Conservation (phyloP, 92 coral and sea anemone genomes). For the Zoanthus solanderi region DNA sequence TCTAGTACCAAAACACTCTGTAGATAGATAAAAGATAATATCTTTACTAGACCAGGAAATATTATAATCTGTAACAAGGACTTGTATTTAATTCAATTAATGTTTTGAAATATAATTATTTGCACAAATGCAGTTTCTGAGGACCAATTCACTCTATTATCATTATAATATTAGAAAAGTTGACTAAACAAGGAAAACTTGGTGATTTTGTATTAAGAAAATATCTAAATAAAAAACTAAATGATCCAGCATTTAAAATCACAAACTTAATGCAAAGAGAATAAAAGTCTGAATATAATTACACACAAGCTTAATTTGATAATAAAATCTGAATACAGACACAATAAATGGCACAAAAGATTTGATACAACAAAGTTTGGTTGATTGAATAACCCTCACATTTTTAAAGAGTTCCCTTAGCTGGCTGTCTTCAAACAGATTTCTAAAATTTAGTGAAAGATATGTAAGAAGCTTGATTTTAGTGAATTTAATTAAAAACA, state of each 20-base stretch:
- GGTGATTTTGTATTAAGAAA: background rate
- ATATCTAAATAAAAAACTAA: background rate
- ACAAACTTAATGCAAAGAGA: background rate
- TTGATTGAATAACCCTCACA: background rate
- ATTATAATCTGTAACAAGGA: too few species aligned
- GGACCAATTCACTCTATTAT: conserved; percentile 4
- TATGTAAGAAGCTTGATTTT: background rate
- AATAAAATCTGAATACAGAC: background rate
- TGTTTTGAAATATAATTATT: background rate
- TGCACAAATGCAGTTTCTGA: background rate
- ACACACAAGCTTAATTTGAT: background rate
- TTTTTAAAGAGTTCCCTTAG: background rate
- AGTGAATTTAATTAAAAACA: background rate
- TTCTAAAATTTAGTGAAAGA: background rate
- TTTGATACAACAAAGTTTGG: background rate
- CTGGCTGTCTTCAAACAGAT: background rate
- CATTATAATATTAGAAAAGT: background rate
- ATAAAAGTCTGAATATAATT: background rate
- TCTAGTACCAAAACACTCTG: too few species aligned
- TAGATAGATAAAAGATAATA: too few species aligned
- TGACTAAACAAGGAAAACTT: background rate
- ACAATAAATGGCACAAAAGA: background rate
- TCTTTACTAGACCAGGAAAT: too few species aligned
- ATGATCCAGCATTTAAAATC: background rate
- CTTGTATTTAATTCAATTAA: background rate